phyloP scores from a whole-genome alignment of 2,888 invertebrate species.

The Luperina testacea region DNA sequence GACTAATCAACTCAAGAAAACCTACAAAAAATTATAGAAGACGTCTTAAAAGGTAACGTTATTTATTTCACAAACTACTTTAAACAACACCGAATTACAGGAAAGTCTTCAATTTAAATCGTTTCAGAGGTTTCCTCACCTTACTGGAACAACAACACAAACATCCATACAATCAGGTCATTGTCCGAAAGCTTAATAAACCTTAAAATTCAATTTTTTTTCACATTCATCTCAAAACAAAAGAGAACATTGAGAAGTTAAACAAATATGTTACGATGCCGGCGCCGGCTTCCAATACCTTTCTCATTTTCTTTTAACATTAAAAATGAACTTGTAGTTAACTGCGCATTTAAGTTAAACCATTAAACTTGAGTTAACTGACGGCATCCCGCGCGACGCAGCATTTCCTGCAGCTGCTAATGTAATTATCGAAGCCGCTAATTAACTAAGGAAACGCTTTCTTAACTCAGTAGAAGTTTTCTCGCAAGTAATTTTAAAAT shows the following conservation, averaged over 20 bases:
- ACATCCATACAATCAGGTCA: neutral
- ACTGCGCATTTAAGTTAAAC: conserved; percentile 35
- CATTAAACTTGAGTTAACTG: conserved; percentile 61
- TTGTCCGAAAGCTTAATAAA: conserved; percentile 15
- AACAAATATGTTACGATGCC: neutral
- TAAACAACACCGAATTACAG: conserved; percentile 1
- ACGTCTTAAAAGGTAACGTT: neutral
- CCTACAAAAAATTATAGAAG: neutral
- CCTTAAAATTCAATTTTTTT: conserved; percentile 2
- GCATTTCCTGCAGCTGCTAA: conserved; percentile 55
- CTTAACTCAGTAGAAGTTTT: conserved; percentile 53
- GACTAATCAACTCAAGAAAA: neutral
- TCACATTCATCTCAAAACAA: conserved; percentile 10
- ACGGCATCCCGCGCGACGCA: conserved; percentile 31
- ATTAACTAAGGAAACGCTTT: conserved; percentile 56
- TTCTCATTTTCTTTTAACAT: conserved; percentile 21
- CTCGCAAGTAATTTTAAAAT: conserved; percentile 47
- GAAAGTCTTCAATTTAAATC: neutral
- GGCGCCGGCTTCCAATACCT: neutral
- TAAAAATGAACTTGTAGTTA: conserved; percentile 42
- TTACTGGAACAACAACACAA: conserved; percentile 8
- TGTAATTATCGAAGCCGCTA: conserved; percentile 59
- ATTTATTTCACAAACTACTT: neutral
- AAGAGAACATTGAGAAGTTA: conserved; percentile 4
- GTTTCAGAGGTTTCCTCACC: conserved; percentile 24